Percentiles rank a stretch among this genome's conserved stretches.
These are phyloP conservation scores for Conomelus anceps DNA, from an alignment of 2,888 invertebrate species.

Conservation along the genomic window DNA sequence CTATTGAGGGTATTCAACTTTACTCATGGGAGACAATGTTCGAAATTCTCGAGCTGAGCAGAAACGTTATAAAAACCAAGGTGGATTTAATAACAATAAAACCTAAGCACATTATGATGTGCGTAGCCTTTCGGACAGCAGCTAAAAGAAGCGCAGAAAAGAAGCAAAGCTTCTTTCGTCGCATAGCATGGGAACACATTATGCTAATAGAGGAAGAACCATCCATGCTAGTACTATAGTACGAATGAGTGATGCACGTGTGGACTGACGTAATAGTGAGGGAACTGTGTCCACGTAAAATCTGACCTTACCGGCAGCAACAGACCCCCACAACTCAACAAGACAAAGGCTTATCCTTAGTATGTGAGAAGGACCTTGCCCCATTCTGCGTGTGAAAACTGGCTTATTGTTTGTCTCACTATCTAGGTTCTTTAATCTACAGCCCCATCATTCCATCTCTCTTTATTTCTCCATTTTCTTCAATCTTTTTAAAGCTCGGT, in stretches of 20 bases:
- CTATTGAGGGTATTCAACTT: too few relatives aligned
- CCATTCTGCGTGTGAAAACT: conserved; percentile 13
- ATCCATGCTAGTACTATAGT: not conserved
- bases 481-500: not conserved
- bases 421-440: not conserved
- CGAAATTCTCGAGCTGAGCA: too few relatives aligned
- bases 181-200: not conserved
- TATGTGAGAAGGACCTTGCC: conserved; percentile 13
- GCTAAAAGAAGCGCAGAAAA: too few relatives aligned
- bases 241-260: not conserved
- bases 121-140: too few relatives aligned
- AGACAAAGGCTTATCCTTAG: conserved; percentile 9
- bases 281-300: conserved; percentile 1
- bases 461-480: not conserved
- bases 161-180: not conserved
- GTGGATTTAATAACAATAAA: too few relatives aligned
- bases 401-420: not conserved
- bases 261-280: not conserved
- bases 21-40: too few relatives aligned
- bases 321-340: not conserved
- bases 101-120: too few relatives aligned
- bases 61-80: too few relatives aligned
- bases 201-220: not conserved
- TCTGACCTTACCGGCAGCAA: conserved; percentile 7
- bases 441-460: not conserved